Evolutionary conservation across 2,888 invertebrate genomes (phyloP).

Genomic region (Drosophila colorata): DNA sequence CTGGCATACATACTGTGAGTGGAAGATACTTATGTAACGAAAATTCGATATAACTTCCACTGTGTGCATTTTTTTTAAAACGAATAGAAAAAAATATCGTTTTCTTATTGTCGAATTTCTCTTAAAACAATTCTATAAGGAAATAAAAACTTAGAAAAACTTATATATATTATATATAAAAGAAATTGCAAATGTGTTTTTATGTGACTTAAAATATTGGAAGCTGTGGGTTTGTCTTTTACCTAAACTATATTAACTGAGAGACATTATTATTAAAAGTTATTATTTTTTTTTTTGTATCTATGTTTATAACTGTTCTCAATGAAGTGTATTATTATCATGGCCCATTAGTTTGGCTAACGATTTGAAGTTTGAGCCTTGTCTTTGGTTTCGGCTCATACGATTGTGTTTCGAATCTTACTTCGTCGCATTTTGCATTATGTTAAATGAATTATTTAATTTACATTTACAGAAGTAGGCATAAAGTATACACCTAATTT

Average conservation of each 20-base stretch:
- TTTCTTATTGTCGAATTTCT: conserved; percentile 23
- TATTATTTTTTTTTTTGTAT: no score
- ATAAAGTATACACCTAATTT: no score
- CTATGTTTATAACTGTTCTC: no score
- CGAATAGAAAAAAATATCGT: background rate
- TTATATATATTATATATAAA: conserved; percentile 26
- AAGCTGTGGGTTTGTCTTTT: background rate
- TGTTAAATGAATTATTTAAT: no score
- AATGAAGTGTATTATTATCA: no score
- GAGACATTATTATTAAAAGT: background rate
- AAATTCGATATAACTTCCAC: conserved; percentile 21
- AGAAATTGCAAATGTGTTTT: background rate
- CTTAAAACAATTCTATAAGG: conserved; percentile 7
- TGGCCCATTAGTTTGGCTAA: no score
- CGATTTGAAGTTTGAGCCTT: no score
- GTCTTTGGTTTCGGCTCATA: no score
- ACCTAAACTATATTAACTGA: no score
- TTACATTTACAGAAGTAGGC: no score
- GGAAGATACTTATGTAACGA: background rate
- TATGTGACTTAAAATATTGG: background rate
- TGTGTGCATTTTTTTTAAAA: conserved; percentile 22
- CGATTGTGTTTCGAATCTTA: no score
- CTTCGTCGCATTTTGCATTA: background rate
- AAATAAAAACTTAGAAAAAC: conserved; percentile 27
- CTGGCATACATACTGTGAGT: conserved; percentile 4